phyloP scores from a whole-genome alignment of 2,113 vertebrate species.

The Gobiocypris rarus region DNA sequence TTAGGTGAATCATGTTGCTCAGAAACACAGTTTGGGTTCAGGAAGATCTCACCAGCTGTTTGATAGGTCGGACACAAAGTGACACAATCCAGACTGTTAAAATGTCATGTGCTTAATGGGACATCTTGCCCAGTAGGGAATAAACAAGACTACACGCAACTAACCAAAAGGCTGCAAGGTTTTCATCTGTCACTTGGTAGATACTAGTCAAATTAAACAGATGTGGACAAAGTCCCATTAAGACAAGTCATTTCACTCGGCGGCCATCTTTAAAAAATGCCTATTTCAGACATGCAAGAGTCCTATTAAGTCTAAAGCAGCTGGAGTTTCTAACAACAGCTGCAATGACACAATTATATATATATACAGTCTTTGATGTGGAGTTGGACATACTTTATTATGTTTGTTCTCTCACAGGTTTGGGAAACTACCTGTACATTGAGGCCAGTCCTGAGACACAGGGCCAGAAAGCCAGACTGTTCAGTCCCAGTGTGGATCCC shows the following conservation, averaged over 20 bases:
- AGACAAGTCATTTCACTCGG: too few species aligned
- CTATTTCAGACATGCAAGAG: too few species aligned
- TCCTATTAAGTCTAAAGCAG: too few species aligned
- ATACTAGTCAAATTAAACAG: background rate
- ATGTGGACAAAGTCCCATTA: too few species aligned
- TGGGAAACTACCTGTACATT: conserved; percentile 84
- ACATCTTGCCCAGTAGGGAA: background rate
- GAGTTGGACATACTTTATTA: background rate
- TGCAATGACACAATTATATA: too few species aligned
- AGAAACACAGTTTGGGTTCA: conserved; percentile 38
- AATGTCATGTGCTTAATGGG: conserved; percentile 57
- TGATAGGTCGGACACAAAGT: conserved; percentile 61
- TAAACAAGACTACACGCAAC: background rate
- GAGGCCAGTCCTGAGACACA: conserved; percentile 82
- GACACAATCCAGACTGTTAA: conserved; percentile 60
- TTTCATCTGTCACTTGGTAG: background rate
- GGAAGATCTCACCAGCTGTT: conserved; percentile 54
- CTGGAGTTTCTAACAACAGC: too few species aligned
- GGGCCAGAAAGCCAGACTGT: conserved; percentile 83
- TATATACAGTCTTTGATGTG: background rate
- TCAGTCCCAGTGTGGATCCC: conserved; percentile 84
- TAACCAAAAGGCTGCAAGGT: background rate
- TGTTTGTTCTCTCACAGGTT: conserved; percentile 68
- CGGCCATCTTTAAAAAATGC: too few species aligned
- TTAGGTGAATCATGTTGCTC: background rate